Evolutionary conservation across 2,888 invertebrate species (phyloP), one percentile per base, ranked within the genome.

Genomic region (Ochropleura plecta): DNA sequence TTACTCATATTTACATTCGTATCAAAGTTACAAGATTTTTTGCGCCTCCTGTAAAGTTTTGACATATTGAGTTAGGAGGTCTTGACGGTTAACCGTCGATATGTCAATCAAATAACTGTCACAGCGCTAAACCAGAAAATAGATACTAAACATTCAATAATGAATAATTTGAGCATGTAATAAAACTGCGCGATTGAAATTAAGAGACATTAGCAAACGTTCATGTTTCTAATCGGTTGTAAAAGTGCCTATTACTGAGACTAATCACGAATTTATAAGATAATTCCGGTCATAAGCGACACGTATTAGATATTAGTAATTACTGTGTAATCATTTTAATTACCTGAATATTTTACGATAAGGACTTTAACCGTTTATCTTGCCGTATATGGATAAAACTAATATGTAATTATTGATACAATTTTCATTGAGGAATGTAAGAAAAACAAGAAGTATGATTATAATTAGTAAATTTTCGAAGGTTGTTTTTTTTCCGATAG

Each of bases 311-410:
- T 77, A 78, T 78, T 77, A 62, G 76, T 82, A 74, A 84, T 78
- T 53, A 76, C 85, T 69, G 30, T 55, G 78, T 77, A 84, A 79
- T 84, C 70, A 84, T 65, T 84, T 84, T 84, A 79, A 84, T 84
- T 84, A 77, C 30, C 53, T 83, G 83, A 82, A 83, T 83, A 83
- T 75, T 72, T 82, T 49, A 83, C 76, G 74, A 70, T 66, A 79
- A 82, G 60, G 46, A 67, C 49, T 46, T 82, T 30, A 40, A 40
- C 57, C 60, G 67, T 71, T 83, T 73, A 73, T 60, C 59, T 30
- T 4, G 44, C 84, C 78, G 14, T 83, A 62, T 60, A 83, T n/a
- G 73, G 84, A 14, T n/a, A 83, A 81, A 81, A 83, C 73, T 78
- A 77, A 83, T 83, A 81, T 81, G 77, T 81, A 70, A 83, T 83